Percentiles rank a stretch among this genome's conserved stretches.
Conservation (phyloP, 53 echinoderm and acorn worm genomes). For the Holothuria leucospilota region DNA sequence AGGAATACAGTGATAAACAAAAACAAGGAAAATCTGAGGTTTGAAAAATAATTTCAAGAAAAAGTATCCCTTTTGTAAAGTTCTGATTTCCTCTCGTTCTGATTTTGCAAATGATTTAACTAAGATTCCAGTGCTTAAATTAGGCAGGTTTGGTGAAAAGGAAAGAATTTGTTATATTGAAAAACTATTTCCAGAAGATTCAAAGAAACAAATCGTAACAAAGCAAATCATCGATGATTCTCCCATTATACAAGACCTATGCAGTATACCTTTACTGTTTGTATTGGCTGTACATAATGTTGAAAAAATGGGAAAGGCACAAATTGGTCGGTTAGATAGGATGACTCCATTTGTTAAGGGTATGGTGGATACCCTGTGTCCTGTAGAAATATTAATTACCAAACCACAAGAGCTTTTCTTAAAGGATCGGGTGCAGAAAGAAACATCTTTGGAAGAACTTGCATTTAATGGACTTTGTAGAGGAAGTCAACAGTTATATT, state of each 20-base stretch:
- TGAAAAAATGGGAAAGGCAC: not conserved
- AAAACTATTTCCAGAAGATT: not conserved
- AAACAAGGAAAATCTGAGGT: not conserved
- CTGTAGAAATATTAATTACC: not conserved
- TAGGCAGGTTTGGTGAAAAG: constrained; percentile 16
- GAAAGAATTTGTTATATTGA: constrained; percentile 4
- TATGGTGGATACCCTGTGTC: not conserved
- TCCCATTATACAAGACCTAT: not conserved
- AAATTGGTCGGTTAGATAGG: not conserved
- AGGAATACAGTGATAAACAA: not conserved
- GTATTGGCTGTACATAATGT: not conserved
- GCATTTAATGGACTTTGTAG: constrained; percentile 26
- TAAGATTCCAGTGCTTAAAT: not conserved
- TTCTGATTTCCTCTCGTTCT: not conserved
- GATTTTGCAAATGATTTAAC: constrained; percentile 3
- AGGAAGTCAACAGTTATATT: constrained; percentile 14
- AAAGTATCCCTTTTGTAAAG: not conserved
- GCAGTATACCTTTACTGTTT: too few relatives aligned
- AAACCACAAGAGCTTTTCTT: too few relatives aligned
- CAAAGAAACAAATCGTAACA: too few relatives aligned
- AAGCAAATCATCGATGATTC: too few relatives aligned
- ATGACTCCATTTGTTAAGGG: constrained; percentile 5
- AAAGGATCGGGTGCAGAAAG: not conserved
- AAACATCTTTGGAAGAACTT: constrained; percentile 8
- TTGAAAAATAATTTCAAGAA: not conserved